Conservation (phyloP, 2,888 invertebrate species). For the Ormyrus pomaceus region DNA sequence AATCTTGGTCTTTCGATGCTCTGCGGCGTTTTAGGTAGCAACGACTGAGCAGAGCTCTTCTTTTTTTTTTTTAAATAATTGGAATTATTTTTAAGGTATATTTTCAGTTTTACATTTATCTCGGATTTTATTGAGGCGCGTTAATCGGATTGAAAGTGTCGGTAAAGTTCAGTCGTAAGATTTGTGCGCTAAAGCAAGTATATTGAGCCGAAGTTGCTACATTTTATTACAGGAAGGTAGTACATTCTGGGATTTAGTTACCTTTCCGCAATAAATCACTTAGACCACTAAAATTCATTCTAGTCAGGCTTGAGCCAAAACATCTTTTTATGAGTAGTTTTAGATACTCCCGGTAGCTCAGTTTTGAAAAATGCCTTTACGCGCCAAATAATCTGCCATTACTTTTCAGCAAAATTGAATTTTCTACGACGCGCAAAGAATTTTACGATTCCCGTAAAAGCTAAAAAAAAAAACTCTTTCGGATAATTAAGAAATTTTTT, state of each 20-base stretch:
- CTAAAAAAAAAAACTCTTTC: no score
- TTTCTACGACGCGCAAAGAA: neutral
- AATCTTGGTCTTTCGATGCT: no score
- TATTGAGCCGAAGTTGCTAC: neutral
- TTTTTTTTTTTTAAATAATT: no score
- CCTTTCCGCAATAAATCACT: constrained; percentile 37
- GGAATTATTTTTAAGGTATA: no score
- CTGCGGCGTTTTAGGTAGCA: no score
- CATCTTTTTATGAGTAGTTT: no score
- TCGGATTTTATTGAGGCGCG: constrained; percentile 1
- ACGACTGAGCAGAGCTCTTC: no score
- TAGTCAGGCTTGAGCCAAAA: no score
- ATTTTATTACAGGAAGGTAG: constrained; percentile 30
- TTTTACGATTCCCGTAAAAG: no score
- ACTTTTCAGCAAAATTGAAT: neutral
- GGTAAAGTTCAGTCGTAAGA: constrained; percentile 15
- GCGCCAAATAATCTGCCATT: neutral
- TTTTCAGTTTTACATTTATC: neutral
- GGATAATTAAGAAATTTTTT: no score
- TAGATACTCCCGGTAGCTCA: no score
- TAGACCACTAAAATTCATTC: constrained; percentile 18
- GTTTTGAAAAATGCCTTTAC: no score
- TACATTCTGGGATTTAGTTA: constrained; percentile 33
- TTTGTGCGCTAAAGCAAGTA: constrained; percentile 15
- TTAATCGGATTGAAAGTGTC: constrained; percentile 7